Conservation (phyloP, 2,888 invertebrate genomes). For the Phymatocera aterrima region DNA sequence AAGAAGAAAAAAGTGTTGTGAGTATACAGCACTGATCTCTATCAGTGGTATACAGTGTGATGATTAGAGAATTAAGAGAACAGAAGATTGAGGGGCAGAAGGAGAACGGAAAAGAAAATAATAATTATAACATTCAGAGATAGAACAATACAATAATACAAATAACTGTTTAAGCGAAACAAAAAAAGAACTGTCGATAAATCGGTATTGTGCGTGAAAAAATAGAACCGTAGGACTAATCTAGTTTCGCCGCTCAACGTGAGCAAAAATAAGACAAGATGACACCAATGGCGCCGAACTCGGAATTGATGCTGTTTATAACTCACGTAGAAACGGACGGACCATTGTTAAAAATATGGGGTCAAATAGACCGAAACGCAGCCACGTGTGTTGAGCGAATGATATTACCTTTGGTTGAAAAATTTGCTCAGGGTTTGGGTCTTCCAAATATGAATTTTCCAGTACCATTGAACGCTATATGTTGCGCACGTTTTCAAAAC, state of each 20-base stretch:
- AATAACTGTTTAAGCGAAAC: too few relatives aligned
- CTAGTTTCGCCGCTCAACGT: background rate
- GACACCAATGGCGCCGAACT: constrained; percentile 52
- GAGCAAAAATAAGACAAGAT: constrained; percentile 42
- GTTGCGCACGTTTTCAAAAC: constrained; percentile 83
- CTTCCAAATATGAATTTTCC: constrained; percentile 61
- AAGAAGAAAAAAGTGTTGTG: too few relatives aligned
- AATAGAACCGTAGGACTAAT: background rate
- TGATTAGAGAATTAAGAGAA: too few relatives aligned
- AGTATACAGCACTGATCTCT: too few relatives aligned
- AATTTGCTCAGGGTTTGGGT: constrained; percentile 75
- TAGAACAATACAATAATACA: too few relatives aligned
- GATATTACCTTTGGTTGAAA: constrained; percentile 67
- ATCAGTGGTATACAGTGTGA: too few relatives aligned
- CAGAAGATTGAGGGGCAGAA: too few relatives aligned
- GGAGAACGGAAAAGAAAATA: too few relatives aligned
- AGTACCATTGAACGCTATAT: constrained; percentile 77
- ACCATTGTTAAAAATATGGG: constrained; percentile 84
- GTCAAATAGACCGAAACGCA: constrained; percentile 79
- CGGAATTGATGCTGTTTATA: constrained; percentile 74
- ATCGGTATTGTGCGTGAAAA: background rate
- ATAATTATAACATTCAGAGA: too few relatives aligned
- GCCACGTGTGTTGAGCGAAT: constrained; percentile 78
- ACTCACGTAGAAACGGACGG: constrained; percentile 84
- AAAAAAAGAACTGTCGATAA: too few relatives aligned